Percentiles rank a stretch among this genome's conserved stretches.
phyloP scores from a whole-genome alignment of 2,888 invertebrate genomes.

The Epiperipatus broadwayi region DNA sequence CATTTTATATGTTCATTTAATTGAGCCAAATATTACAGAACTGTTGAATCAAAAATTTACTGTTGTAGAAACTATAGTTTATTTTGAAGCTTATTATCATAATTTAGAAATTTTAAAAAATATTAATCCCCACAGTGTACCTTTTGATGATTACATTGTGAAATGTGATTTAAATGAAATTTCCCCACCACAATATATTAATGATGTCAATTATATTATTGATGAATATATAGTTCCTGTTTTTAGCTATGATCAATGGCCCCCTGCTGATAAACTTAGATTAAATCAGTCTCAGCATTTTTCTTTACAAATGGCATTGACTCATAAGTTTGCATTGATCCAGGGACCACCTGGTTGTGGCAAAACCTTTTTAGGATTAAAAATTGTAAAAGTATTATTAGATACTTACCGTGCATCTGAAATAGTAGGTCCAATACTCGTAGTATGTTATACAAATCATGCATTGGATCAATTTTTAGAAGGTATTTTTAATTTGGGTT shows the following conservation, averaged over 20 bases:
- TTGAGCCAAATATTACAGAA: too few species aligned
- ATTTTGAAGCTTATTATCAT: constrained; percentile 60
- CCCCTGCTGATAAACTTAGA: constrained; percentile 15
- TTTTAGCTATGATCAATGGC: constrained; percentile 12
- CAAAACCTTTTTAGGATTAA: constrained; percentile 57
- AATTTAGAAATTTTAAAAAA: constrained; percentile 47
- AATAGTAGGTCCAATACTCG: constrained; percentile 50
- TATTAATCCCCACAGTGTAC: constrained; percentile 38
- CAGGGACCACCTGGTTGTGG: constrained; percentile 65
- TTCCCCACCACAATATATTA: constrained; percentile 30
- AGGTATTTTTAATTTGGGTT: constrained; percentile 38
- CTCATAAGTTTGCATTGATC: constrained; percentile 24
- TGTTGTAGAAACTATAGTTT: constrained; percentile 55
- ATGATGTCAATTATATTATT: too few species aligned
- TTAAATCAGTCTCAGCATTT: constrained; percentile 22
- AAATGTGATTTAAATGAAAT: constrained; percentile 28
- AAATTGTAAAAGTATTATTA: constrained; percentile 47
- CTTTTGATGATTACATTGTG: constrained; percentile 48
- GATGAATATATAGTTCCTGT: too few species aligned
- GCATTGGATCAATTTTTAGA: constrained; percentile 67
- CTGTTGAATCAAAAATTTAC: too few species aligned
- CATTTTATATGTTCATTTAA: constrained; percentile 30
- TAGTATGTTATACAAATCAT: constrained; percentile 67
- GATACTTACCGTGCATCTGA: constrained; percentile 38
- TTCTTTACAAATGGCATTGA: constrained; percentile 21